Conservation (phyloP, 53 echinoderm and acorn worm genomes). For the Patiria pectinifera region DNA sequence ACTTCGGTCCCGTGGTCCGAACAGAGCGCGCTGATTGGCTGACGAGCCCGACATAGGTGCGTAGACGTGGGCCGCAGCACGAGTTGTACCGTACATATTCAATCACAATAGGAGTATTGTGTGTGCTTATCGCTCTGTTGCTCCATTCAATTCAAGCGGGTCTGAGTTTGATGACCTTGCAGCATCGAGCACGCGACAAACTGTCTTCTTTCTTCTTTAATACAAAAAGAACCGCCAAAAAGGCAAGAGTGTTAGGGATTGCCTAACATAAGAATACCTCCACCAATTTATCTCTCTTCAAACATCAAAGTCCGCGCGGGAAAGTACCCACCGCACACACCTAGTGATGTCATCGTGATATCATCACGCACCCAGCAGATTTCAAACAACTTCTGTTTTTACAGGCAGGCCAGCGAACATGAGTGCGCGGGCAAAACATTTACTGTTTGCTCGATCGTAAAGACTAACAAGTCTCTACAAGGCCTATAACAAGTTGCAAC, state of each 20-base stretch:
- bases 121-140: conserved; percentile 10
- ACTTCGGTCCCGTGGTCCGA: background rate
- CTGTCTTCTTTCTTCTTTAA: background rate
- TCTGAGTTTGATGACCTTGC: conserved; percentile 2
- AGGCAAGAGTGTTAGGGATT: background rate
- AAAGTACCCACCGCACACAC: background rate
- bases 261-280: background rate
- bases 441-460: too few relatives aligned
- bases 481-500: too few relatives aligned
- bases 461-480: too few relatives aligned
- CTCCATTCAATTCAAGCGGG: conserved; percentile 5
- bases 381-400: background rate
- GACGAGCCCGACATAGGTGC: too few relatives aligned
- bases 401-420: too few relatives aligned
- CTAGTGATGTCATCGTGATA: background rate
- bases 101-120: conserved; percentile 3
- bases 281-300: background rate
- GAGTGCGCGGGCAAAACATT: too few relatives aligned
- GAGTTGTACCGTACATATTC: background rate
- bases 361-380: background rate
- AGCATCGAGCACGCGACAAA: background rate
- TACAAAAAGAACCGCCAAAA: background rate
- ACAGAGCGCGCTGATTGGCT: conserved; percentile 22
- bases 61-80: background rate
- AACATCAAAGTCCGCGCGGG: background rate